Base-by-base conservation (phyloP, 1,140 invertebrate species). In the Tetragnatha versicolor region DNA sequence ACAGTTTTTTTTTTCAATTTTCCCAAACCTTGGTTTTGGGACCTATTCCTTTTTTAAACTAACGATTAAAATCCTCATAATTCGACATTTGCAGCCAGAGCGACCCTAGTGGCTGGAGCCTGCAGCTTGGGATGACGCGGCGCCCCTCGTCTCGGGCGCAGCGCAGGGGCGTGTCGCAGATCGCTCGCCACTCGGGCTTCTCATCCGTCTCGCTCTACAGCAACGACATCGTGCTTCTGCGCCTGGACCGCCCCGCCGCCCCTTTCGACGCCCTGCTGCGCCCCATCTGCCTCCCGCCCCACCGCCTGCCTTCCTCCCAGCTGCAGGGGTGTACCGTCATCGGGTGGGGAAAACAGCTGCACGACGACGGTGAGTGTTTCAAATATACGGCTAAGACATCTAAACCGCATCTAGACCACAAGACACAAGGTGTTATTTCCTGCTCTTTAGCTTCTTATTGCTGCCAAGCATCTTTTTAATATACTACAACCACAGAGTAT, bases 241-340 rank as follows among this genome's bases (percentile, higher is more conserved):
- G 95, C 0, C 88, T 94, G 9, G 90, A 96, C 83, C 93, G 94
- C 29, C 87, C 94, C 60, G 89, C 95, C 80, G 94, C 94, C 84
- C n/a, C n/a, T n/a, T 92, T 93, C 0, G 81, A 82, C 29, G 77
- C 82, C 86, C 92, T 20, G 86, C 94, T 97, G 81, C 95, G 94
- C 92, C 95, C 95, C 2, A 87, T 96, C 31, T 92, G 93, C 83
- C 85, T 96, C 53, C 90, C 91, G 2, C 87, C 70, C 2, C 66
- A 51, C 20, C 60, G 73, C 4, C 42, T 65, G 20, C 45, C 55
- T 0, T 55, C 53, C 0, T 42, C 39, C 35, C 66, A 68, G 42
- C 63, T 58, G 12, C 79, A 70, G 4, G 37, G 68, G 6, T 83
- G 83, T 37, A 82, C 79, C 14, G 83, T 83, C 1, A 80, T 82